Evolutionary conservation across 2,888 invertebrate species (phyloP).

Genomic region (Eledone cirrhosa): DNA sequence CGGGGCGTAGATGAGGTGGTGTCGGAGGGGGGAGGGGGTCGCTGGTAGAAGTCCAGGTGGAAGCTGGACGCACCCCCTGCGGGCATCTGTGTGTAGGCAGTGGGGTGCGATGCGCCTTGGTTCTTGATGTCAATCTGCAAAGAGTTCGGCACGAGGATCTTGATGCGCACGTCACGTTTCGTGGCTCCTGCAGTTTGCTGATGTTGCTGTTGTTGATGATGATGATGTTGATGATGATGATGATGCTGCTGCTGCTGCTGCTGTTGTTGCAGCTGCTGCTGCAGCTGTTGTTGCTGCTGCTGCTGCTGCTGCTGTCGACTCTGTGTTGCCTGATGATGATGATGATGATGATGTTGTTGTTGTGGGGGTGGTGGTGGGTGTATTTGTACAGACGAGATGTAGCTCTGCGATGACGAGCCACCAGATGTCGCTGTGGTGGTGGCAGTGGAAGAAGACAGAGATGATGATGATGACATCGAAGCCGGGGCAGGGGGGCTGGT

Average conservation of each 20-base stretch:
- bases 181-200: conserved; percentile 27
- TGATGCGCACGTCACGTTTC: conserved; percentile 35
- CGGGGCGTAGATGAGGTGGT: conserved; percentile 57
- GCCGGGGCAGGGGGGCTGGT: conserved; percentile 73
- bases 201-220: conserved; percentile 30
- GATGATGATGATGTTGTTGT: conserved; percentile 29
- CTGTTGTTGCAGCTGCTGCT: conserved; percentile 22
- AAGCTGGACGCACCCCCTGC: conserved; percentile 35
- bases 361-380: conserved; percentile 50
- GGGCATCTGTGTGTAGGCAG: conserved; percentile 32
- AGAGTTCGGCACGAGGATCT: conserved; percentile 31
- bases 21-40: conserved; percentile 38
- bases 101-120: conserved; percentile 28
- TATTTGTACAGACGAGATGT: conserved; percentile 60
- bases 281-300: conserved; percentile 31
- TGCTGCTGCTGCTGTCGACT: conserved; percentile 39
- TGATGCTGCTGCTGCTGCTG: conserved; percentile 53
- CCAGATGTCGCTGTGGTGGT: conserved; percentile 67
- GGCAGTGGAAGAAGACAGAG: conserved; percentile 71
- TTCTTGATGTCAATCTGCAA: conserved; percentile 41
- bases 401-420: conserved; percentile 67
- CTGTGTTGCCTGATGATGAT: conserved; percentile 23
- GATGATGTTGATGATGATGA: too few species aligned
- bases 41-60: conserved; percentile 33
- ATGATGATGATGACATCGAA: conserved; percentile 93